Percentiles rank a stretch among this genome's conserved stretches.
These are phyloP conservation scores for Spodoptera littoralis DNA, from an alignment of 2,888 invertebrate genomes.

Conservation along the genomic window DNA sequence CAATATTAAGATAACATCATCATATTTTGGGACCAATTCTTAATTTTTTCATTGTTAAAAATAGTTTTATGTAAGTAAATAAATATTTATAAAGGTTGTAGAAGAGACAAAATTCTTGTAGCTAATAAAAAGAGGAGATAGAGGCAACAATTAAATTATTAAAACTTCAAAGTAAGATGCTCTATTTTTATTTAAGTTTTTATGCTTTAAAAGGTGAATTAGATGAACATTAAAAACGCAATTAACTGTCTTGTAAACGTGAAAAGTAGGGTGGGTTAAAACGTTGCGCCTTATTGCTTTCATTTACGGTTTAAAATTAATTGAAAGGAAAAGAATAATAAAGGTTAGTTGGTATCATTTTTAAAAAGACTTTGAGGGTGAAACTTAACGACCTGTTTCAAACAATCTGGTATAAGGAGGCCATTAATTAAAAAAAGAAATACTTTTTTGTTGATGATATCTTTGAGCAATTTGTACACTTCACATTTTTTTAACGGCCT, in stretches of 20 bases:
- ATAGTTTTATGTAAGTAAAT: too few relatives aligned
- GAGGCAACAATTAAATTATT: too few relatives aligned
- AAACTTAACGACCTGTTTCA: conserved; percentile 29
- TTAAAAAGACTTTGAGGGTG: conserved; percentile 25
- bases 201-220: not conserved
- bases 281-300: conserved; percentile 25
- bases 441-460: conserved; percentile 14
- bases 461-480: conserved; percentile 37
- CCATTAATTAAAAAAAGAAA: conserved; percentile 28
- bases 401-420: conserved; percentile 1
- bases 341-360: conserved; percentile 29
- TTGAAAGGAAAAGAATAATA: conserved; percentile 38
- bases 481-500: too few relatives aligned
- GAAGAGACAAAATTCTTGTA: not conserved
- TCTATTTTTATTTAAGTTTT: too few relatives aligned
- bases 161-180: too few relatives aligned
- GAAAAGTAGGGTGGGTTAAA: conserved; percentile 16
- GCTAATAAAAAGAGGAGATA: too few relatives aligned
- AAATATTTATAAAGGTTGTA: not conserved
- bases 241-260: conserved; percentile 16
- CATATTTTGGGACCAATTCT: too few relatives aligned
- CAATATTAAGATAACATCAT: too few relatives aligned
- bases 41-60: too few relatives aligned
- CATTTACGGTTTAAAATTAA: conserved; percentile 45
- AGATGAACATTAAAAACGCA: conserved; percentile 10